Conservation (phyloP, 2,113 vertebrate species). For the Alligator sinensis region DNA sequence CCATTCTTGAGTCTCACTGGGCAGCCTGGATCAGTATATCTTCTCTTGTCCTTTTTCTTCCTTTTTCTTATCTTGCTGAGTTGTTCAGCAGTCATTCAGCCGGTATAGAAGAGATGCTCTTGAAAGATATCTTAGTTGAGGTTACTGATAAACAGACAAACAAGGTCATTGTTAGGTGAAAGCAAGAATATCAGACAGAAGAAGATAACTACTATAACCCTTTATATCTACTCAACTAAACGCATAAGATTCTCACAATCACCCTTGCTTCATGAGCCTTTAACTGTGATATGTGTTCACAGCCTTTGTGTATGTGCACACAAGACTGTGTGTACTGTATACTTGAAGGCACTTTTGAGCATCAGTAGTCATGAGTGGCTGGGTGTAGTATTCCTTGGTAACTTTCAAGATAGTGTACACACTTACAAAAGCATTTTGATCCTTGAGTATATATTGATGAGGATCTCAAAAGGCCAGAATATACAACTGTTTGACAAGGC, state of each 20-base stretch:
- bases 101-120: background rate
- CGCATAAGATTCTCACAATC: background rate
- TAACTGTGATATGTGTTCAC: background rate
- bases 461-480: background rate
- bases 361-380: background rate
- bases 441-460: background rate
- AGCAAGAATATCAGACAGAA: background rate
- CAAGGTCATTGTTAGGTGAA: background rate
- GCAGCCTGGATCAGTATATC: conserved; percentile 32
- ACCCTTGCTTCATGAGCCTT: background rate
- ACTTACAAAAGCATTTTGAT: background rate
- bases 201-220: background rate
- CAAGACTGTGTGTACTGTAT: background rate
- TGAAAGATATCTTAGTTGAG: background rate
- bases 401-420: background rate
- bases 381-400: background rate
- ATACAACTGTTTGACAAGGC: background rate
- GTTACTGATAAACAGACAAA: background rate
- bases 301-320: background rate
- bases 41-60: background rate
- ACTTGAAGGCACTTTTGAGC: background rate
- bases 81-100: background rate
- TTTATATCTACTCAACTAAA: background rate
- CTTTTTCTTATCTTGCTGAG: background rate
- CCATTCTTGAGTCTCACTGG: background rate